Base-by-base conservation (phyloP, 2,888 invertebrate species). In the Oscheius onirici region DNA sequence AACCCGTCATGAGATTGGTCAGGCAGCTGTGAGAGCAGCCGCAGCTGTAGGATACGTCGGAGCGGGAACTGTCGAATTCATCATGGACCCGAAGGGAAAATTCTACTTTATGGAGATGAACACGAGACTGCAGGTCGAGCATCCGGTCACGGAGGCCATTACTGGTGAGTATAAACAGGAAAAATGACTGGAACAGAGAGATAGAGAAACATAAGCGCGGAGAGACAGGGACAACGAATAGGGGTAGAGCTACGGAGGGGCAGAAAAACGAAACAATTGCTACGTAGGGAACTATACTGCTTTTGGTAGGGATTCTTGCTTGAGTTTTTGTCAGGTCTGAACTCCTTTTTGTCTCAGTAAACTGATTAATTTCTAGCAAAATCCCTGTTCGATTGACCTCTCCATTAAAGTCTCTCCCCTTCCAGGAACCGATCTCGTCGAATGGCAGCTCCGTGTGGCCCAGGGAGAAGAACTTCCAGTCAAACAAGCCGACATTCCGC, bases 61-160 rank as follows among this genome's bases (percentile, higher is more conserved):
- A 22, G 97, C 97, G 2, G 97, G 97, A 28, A 99, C 99, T 0
- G 82, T 82, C 0, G 97, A 97, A 89, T 99, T 99, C 88, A 96
- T 97, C 80, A 91, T 96, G 88, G 97, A 99, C 88, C 91, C 92
- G 67, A 90, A 91, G 68, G 92, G 94, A 78, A 92, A 92, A 74
- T 99, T 99, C 88, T 95, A 94, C 90, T 99, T 99, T 88, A 99
- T 99, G 99, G 99, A 99, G 91, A 99, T 99, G 99, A 99, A 99
- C 89, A 99, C 99, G 0, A 91, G 99, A 17, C 87, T 90, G 3
- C 90, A 90, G 82, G 90, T 96, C 0, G 96, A 97, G 88, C 96
- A 97, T 90, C 95, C 96, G 0, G 93, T 99, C 72, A 94, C 96
- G 0, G 99, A 99, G 90, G 96, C 96, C 92, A 94, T 99, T 54